Evolutionary conservation across 2,797 vertebrate species (phyloP), one percentile per base, ranked within the genome.

Genomic region (Hephaestus fuliginosus): DNA sequence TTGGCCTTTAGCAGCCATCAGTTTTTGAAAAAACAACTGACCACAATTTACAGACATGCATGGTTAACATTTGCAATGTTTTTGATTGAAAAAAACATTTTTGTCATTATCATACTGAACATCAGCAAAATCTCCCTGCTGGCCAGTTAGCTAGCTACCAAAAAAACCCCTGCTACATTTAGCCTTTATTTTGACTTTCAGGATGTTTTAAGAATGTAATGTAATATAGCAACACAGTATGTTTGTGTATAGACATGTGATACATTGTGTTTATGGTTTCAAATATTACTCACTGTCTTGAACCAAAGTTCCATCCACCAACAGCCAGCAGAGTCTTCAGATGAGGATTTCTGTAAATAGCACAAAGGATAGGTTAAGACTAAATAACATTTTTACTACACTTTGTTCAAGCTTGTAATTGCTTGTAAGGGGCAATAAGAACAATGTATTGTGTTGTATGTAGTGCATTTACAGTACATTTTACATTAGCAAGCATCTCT

Each of bases 231-330:
- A 61, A 15, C 15, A n/a, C 11, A 14, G 15, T 53, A n/a, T 61
- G 33, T 44, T 55, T 52, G 9, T 49, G n/a, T 49, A 9, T 11
- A 28, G 33, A 13, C 13, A 33, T 11, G n/a, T 44, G 11, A 18
- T 25, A 25, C 6, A 67, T 51, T 36, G 25, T 56, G 44, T 56
- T 76, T 17, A 9, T 33, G 33, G 22, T 58, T 30, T 51, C 2
- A 72, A 71, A 61, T 58, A 30, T 58, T 51, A 87, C 95, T 95
- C 83, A 97, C 96, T 94, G 95, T 5, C 7, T 5, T 36, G 95
- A 95, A 67, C 95, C 96, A 28, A 96, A 96, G 86, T 96, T 95
- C 96, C 96, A 96, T 6, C 96, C 96, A 22, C 96, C 95, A 0
- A 96, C 84, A 63, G 96, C 96, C 86, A 97, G 84, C 60, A 97